phyloP scores from a whole-genome alignment of 2,113 vertebrate species.

The Podiceps cristatus region DNA sequence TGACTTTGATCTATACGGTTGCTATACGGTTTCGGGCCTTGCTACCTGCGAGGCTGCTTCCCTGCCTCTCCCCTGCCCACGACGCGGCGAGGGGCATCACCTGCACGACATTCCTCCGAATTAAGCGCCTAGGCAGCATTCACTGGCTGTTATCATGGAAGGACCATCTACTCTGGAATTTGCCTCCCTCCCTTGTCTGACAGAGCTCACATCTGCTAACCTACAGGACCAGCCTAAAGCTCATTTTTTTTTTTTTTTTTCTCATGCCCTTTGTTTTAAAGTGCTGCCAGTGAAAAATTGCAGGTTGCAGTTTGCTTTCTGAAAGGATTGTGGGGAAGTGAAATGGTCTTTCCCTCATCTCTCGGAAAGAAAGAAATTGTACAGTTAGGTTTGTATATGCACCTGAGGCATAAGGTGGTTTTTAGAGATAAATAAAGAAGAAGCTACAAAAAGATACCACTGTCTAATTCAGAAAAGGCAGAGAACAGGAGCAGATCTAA shows the following conservation, averaged over 20 bases:
- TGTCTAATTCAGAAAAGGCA: background rate
- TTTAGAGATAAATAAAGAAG: constrained; percentile 44
- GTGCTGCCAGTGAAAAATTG: constrained; percentile 26
- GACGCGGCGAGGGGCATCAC: background rate
- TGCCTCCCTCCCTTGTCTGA: background rate
- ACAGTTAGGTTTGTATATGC: background rate
- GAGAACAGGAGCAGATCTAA: background rate
- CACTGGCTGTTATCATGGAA: background rate
- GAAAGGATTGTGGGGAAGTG: background rate
- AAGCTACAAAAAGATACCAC: background rate
- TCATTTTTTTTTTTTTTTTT: background rate
- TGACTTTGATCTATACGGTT: constrained; percentile 23
- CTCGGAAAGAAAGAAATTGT: background rate
- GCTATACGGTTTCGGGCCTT: background rate
- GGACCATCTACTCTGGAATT: constrained; percentile 4
- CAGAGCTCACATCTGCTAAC: constrained; percentile 45
- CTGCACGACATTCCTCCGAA: background rate
- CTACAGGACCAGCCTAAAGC: background rate
- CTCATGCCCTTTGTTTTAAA: constrained; percentile 28
- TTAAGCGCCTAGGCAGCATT: background rate
- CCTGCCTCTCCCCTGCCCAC: background rate
- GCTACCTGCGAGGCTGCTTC: background rate
- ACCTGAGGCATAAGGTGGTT: constrained; percentile 3
- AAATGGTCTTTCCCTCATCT: background rate
- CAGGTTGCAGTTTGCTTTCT: background rate